These are phyloP conservation scores for Palaemon carinicauda DNA, from an alignment of 1,140 invertebrate species.

Conservation along the genomic window DNA sequence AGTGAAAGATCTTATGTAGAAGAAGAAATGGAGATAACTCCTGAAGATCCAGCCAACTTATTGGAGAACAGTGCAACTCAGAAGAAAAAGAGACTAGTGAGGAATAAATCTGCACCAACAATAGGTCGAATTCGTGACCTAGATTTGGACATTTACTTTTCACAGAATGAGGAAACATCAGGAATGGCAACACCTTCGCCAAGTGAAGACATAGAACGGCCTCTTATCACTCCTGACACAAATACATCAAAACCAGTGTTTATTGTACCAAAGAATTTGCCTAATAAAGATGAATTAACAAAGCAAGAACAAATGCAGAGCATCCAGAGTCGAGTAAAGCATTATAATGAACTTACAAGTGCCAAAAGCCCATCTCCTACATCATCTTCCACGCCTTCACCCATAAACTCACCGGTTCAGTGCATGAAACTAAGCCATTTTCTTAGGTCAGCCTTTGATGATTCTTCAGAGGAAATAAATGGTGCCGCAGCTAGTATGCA, in stretches of 20 bases:
- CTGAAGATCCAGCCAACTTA: not conserved
- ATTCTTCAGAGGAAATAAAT: not conserved
- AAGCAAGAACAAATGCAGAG: constrained; percentile 4
- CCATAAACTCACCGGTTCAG: not conserved
- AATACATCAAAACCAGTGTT: not conserved
- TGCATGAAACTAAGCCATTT: not conserved
- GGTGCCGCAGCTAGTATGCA: not conserved
- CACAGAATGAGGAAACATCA: not conserved
- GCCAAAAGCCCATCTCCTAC: not conserved
- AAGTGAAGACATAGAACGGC: constrained; percentile 11
- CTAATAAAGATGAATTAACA: not conserved
- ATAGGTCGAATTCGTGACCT: not conserved
- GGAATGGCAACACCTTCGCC: not conserved
- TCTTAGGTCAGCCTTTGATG: not conserved
- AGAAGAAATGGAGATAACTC: not conserved
- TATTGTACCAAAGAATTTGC: not conserved
- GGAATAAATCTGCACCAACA: constrained; percentile 6
- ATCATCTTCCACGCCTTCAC: not conserved
- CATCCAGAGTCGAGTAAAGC: constrained; percentile 21
- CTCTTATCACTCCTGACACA: not conserved
- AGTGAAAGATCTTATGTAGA: not conserved
- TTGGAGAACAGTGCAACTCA: not conserved
- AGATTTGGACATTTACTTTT: constrained; percentile 10
- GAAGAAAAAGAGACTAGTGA: not conserved
- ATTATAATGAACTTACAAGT: constrained; percentile 11